Evolutionary conservation across 2,113 vertebrate species (phyloP), one percentile per base, ranked within the genome.

Genomic region (Centropristis striata): DNA sequence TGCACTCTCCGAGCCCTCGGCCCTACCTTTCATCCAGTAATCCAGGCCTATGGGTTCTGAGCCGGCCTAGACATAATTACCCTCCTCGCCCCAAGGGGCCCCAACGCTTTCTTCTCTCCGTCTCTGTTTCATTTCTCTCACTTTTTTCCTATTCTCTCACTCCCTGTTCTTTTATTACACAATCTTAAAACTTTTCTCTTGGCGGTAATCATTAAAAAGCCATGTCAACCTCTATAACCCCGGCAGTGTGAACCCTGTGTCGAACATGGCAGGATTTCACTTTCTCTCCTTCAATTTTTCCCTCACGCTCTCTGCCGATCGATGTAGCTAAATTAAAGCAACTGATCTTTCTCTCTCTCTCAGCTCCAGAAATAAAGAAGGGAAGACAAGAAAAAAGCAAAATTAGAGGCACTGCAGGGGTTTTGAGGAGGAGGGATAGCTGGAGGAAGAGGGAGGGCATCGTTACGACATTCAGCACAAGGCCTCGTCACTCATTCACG

Each of bases 401-500:
- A 70, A 75, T 78, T 28, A 76, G 76, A 66, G 72, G 54, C 58
- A 60, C 67, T 37, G 70, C 37, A 4, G 73, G 69, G 68, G 53
- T 6, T 41, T 57, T 21, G 89, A 95, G 93, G 47, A 46, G 51
- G 21, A 73, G 46, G 66, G 61, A 41, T 28, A 16, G 36, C 25
- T 14, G 36, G 50, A 71, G 94, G 93, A 93, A 95, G 92, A 78
- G 71, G 63, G 65, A 91, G 95, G 92, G 93, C 90, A 93, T 32
- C 12, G 13, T 54, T 64, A 57, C 60, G 15, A 57, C 44, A 61
- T 79, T 82, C 57, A 77, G 58, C 49, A 84, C 54, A 60, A 92
- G 77, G 86, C 84, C 85, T 84, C 93, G 91, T 95, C 96, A 94
- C 94, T 96, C 96, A 96, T 96, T 97, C 96, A 96, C 95, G 95